A percentile compares a stretch with the other conserved stretches of the same genome.
Conservation (phyloP, 2,888 invertebrate species). For the Yponomeuta malinellus region DNA sequence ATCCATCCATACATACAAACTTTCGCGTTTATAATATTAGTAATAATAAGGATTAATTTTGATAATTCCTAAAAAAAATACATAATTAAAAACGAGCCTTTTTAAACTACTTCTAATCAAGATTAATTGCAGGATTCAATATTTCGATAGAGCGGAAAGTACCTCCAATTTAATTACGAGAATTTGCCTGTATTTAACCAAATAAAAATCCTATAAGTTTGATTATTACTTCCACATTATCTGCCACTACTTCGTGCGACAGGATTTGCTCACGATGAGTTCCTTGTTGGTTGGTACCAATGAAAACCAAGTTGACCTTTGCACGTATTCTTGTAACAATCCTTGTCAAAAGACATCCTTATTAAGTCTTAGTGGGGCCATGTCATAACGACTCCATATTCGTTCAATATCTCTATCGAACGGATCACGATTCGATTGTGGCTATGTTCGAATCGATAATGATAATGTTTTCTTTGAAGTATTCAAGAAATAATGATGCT, state of each 20-base stretch:
- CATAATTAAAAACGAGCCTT: no score
- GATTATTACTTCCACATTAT: not conserved
- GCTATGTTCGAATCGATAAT: not conserved
- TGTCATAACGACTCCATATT: not conserved
- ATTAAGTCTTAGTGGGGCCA: not conserved
- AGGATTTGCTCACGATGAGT: not conserved
- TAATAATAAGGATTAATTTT: no score
- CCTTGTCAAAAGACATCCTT: constrained; percentile 1
- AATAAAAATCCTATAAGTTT: no score
- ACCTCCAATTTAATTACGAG: no score
- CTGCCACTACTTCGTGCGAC: not conserved
- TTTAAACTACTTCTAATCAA: no score
- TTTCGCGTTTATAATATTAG: no score
- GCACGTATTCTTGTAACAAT: not conserved
- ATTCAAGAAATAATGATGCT: not conserved
- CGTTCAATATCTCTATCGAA: constrained; percentile 1
- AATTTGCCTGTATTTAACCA: no score
- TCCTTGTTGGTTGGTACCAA: not conserved
- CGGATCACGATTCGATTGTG: not conserved
- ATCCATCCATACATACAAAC: no score
- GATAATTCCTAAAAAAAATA: no score
- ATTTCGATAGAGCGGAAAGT: no score
- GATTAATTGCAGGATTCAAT: no score
- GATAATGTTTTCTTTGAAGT: not conserved
- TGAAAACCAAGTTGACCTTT: not conserved